Base-by-base conservation (phyloP, 2,113 vertebrate genomes). In the Colius striatus region DNA sequence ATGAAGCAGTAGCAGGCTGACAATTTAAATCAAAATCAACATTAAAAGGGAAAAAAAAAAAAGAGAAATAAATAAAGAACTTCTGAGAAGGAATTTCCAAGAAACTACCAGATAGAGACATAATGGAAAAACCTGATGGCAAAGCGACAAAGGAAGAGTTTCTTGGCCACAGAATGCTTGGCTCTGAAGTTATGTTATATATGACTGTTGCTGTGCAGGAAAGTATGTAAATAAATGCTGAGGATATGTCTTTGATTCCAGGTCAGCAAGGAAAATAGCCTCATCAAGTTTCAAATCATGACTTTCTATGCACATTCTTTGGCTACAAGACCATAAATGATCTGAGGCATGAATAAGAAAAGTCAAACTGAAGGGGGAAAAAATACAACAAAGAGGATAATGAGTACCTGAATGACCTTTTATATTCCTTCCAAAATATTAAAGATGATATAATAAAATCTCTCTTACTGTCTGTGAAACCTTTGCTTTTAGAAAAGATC, bases 161-260 rank as follows among this genome's bases (percentile, higher is more conserved):
- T 72, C 57, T 51, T 61, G 38, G 26, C 20, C 47, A 67, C 30
- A 74, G 60, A 87, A 22, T 34, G 3, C 8, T 70, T 93, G 72
- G 36, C 58, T 95, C 45, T 76, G 72, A 77, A 67, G 27, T 84
- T 58, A 23, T 34, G 17, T 94, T 84, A 78, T 51, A 47, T 81
- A 67, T 48, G 61, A n/a, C 73, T 71, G 55, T 15, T 87, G 25
- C 58, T 78, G 19, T 63, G 61, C 22, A 92, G 77, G n/a, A 78
- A 92, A 87, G 38, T 78, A 75, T 65, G 73, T 41, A 94, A 91
- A 95, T 89, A 89, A 87, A 96, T 57, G 61, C 48, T 10, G 2
- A 66, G 18, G 15, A 14, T 87, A 72, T 92, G 75, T 65, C 43
- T 94, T 90, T 90, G n/a, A 67, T 45, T 87, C 26, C 36, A 30